Percentiles rank a stretch among this genome's conserved stretches.
These are phyloP conservation scores for Andrena bicolor DNA, from an alignment of 2,888 invertebrate species.

Conservation along the genomic window DNA sequence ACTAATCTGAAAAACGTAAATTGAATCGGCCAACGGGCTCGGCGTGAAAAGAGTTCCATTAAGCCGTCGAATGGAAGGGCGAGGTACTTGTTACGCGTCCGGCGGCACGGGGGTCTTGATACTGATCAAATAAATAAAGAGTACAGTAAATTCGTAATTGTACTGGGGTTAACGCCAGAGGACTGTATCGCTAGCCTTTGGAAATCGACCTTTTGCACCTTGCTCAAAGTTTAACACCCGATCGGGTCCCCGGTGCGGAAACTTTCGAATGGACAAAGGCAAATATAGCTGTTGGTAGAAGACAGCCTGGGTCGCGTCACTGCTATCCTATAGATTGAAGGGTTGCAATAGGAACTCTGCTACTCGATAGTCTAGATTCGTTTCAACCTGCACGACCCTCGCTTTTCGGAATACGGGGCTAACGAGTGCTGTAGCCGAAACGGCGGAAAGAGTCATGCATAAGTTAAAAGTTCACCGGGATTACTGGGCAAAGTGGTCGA, in stretches of 20 bases:
- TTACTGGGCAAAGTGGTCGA: conserved; percentile 15
- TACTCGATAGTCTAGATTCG: too few relatives aligned
- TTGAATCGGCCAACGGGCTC: conserved; percentile 33
- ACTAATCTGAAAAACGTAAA: conserved; percentile 50
- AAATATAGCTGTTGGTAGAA: neutral
- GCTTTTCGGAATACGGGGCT: neutral
- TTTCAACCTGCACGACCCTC: too few relatives aligned
- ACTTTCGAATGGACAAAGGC: neutral
- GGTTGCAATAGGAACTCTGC: too few relatives aligned
- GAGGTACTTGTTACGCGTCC: conserved; percentile 2
- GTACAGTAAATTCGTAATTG: conserved; percentile 4
- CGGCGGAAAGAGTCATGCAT: conserved; percentile 28
- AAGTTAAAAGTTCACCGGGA: conserved; percentile 40
- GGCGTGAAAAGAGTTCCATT: conserved; percentile 60
- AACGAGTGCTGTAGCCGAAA: conserved; percentile 1
- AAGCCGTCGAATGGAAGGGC: conserved; percentile 20
- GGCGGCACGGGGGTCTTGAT: neutral
- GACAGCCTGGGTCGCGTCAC: neutral
- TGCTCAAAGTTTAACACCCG: neutral
- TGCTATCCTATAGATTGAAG: too few relatives aligned
- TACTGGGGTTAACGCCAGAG: neutral
- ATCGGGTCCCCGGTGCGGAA: neutral
- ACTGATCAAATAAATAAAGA: conserved; percentile 1
- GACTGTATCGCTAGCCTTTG: neutral
- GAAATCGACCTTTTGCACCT: conserved; percentile 5